phyloP scores from a whole-genome alignment of 2,113 vertebrate species.

The Tragulus kanchil region DNA sequence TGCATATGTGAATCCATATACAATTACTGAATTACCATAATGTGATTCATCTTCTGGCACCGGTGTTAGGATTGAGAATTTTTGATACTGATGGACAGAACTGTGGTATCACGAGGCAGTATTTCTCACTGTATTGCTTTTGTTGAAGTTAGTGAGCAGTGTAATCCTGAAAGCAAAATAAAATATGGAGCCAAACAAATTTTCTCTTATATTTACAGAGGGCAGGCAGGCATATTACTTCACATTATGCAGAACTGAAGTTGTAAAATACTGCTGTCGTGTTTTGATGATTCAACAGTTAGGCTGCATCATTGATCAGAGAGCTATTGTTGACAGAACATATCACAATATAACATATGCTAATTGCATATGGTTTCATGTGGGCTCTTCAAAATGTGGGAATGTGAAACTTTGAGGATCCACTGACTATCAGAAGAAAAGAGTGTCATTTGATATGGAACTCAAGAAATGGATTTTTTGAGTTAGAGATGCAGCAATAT shows the following conservation, averaged over 20 bases:
- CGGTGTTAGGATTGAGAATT: slow-evolving; percentile 54
- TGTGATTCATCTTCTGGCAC: slow-evolving; percentile 47
- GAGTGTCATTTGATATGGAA: slow-evolving; percentile 62
- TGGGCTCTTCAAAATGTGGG: slow-evolving; percentile 17
- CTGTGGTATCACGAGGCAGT: slow-evolving; percentile 40
- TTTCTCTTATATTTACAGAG: slow-evolving; percentile 44
- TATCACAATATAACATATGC: slow-evolving; percentile 21
- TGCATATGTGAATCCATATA: slow-evolving; percentile 46
- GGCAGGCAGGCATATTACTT: slow-evolving; percentile 58
- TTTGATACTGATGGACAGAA: slow-evolving; percentile 60
- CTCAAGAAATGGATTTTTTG: slow-evolving; percentile 69
- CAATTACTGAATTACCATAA: slow-evolving; percentile 63
- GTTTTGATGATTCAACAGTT: slow-evolving; percentile 70
- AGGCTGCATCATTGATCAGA: slow-evolving; percentile 26
- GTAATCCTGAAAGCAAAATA: slow-evolving; percentile 61
- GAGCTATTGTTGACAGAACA: slow-evolving; percentile 52
- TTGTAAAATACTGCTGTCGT: slow-evolving; percentile 52
- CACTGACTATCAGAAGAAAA: slow-evolving; percentile 37
- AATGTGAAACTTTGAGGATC: slow-evolving; percentile 34
- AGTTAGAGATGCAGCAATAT: slow-evolving; percentile 66
- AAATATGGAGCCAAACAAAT: slow-evolving; percentile 1
- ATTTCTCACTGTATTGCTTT: slow-evolving; percentile 72
- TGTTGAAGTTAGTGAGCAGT: slow-evolving; percentile 56
- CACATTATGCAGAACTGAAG: slow-evolving; percentile 57
- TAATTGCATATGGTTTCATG: slow-evolving; percentile 55